Evolutionary conservation across 2,888 invertebrate species (phyloP).

Genomic region (Cantharis nigra): DNA sequence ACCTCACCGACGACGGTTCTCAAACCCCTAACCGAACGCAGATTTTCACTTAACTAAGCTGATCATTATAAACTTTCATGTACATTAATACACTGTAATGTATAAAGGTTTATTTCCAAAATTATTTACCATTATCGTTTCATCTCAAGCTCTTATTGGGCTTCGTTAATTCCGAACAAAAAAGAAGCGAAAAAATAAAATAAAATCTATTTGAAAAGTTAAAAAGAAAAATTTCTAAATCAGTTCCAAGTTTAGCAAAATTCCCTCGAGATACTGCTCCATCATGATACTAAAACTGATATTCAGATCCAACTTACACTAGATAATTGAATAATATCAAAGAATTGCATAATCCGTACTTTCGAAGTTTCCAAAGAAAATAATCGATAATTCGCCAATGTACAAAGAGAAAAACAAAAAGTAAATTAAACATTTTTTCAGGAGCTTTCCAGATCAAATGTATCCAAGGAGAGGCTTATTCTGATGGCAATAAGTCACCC

Average conservation of each 20-base stretch:
- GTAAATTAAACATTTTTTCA: neutral
- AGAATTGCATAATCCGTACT: neutral
- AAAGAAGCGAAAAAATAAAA: neutral
- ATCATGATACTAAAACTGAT: neutral
- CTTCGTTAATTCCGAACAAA: neutral
- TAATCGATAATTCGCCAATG: neutral
- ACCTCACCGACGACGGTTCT: neutral
- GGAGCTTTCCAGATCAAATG: neutral
- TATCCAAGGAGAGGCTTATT: neutral
- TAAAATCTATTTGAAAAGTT: neutral
- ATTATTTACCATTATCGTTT: neutral
- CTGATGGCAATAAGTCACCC: neutral
- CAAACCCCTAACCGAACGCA: slow-evolving; percentile 9
- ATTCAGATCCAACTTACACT: neutral
- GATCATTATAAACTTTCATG: slow-evolving; percentile 9
- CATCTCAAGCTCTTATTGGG: neutral
- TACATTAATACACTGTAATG: neutral
- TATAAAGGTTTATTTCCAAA: neutral
- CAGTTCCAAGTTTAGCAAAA: slow-evolving; percentile 17
- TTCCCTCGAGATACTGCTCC: slow-evolving; percentile 18
- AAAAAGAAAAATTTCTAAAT: neutral
- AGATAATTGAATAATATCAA: neutral
- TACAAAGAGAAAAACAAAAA: neutral
- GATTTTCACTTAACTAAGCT: slow-evolving; percentile 19
- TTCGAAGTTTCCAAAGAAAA: neutral